Percentiles rank a stretch among this genome's conserved stretches.
Evolutionary conservation across 2,113 vertebrate species (phyloP).

Genomic region (Austrofundulus limnaeus): DNA sequence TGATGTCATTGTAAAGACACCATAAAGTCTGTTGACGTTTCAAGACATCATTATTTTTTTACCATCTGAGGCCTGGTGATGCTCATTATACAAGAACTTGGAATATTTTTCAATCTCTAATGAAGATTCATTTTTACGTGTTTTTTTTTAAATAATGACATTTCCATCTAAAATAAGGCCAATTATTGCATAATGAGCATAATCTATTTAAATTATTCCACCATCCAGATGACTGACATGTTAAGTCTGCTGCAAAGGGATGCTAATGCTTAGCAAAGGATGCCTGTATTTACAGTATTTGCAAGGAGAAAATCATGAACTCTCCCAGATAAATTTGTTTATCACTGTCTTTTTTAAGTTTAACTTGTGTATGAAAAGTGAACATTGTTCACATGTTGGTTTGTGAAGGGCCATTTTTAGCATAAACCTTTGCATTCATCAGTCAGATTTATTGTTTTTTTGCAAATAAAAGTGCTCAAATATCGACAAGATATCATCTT

Average conservation of each 20-base stretch:
- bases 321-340: neutral
- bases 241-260: too few species aligned
- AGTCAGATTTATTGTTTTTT: too few species aligned
- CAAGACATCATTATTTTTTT: conserved; percentile 11
- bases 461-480: too few species aligned
- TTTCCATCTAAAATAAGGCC: conserved; percentile 23
- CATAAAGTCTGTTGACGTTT: neutral
- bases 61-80: conserved; percentile 10
- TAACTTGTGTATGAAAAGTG: too few species aligned
- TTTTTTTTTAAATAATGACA: conserved; percentile 1
- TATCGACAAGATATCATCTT: too few species aligned
- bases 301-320: neutral
- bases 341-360: too few species aligned
- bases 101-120: conserved; percentile 25
- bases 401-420: too few species aligned
- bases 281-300: neutral
- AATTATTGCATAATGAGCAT: conserved; percentile 5
- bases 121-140: conserved; percentile 8
- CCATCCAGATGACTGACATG: neutral
- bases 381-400: too few species aligned
- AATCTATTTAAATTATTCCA: conserved; percentile 7
- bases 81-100: conserved; percentile 27
- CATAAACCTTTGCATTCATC: too few species aligned
- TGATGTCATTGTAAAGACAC: neutral
- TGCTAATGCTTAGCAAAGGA: neutral